phyloP scores from a whole-genome alignment of 1,140 invertebrate genomes.

The Panagrolaimus sp. region DNA sequence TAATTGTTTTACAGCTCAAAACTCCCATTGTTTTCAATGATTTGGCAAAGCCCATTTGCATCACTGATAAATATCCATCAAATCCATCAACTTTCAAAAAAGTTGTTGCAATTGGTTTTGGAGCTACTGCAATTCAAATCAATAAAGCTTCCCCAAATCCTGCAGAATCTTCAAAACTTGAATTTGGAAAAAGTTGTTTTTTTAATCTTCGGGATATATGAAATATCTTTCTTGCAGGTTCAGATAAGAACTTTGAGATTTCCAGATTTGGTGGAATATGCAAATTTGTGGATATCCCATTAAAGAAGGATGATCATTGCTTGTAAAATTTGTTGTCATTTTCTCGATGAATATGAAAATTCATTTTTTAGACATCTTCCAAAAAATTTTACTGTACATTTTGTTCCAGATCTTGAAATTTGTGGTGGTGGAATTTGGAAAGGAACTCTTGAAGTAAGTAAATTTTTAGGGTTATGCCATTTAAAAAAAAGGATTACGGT shows the following conservation, averaged over 20 bases:
- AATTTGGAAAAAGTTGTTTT: not conserved
- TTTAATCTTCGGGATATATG: not conserved
- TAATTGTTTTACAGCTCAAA: no score
- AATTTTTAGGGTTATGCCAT: no score
- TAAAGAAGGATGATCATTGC: not conserved
- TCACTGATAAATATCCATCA: no score
- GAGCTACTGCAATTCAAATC: no score
- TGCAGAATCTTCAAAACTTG: not conserved
- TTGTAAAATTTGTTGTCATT: not conserved
- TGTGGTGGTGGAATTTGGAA: not conserved
- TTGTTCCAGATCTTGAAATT: not conserved
- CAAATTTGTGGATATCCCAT: not conserved
- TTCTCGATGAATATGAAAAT: not conserved
- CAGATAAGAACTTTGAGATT: not conserved
- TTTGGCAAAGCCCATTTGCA: no score
- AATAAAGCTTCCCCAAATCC: not conserved
- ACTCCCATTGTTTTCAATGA: no score
- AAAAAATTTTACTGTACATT: not conserved
- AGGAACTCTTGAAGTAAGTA: not conserved
- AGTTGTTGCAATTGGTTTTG: no score
- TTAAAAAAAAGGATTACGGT: no score
- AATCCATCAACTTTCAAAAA: no score
- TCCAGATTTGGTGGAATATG: not conserved
- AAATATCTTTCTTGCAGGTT: not conserved
- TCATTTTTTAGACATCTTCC: not conserved